Evolutionary conservation across 2,797 vertebrate species (phyloP).

Genomic region (Borostomias antarcticus): DNA sequence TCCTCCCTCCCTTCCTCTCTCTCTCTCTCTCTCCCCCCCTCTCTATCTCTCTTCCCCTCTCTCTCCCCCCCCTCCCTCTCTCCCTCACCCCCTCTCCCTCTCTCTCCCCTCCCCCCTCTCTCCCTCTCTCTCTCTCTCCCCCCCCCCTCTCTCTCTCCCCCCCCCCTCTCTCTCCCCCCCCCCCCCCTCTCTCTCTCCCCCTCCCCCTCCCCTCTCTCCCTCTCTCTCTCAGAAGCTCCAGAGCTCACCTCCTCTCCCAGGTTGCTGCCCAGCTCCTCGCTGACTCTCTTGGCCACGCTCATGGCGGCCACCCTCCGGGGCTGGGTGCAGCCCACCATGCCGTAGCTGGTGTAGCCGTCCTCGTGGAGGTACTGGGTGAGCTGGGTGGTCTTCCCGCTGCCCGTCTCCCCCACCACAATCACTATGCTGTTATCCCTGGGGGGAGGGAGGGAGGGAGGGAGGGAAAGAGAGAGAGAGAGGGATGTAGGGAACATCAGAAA

Average conservation of each 20-base stretch:
- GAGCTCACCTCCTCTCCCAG: conserved; percentile 93
- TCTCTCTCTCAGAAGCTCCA: background rate
- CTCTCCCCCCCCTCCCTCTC: no score
- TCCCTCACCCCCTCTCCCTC: no score
- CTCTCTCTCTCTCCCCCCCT: no score
- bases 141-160: background rate
- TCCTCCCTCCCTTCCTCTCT: no score
- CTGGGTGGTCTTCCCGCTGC: conserved; percentile 98
- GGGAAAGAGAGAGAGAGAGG: background rate
- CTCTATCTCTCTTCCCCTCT: no score
- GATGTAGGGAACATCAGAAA: background rate
- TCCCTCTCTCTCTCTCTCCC: no score
- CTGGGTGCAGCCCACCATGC: conserved; percentile 98
- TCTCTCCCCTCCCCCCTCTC: no score
- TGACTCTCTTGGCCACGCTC: conserved; percentile 98
- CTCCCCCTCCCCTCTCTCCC: background rate
- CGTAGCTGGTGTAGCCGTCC: conserved; percentile 96
- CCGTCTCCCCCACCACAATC: conserved; percentile 97
- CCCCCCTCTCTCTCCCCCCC: background rate
- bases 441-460: conserved; percentile 4
- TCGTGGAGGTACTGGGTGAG: conserved; percentile 98
- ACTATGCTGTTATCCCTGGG: conserved; percentile 97
- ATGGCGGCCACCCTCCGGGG: conserved; percentile 96
- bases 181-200: background rate
- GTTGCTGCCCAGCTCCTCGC: conserved; percentile 91